Evolutionary conservation across 2,888 invertebrate genomes (phyloP).

Genomic region (Athripsodes cinereus): DNA sequence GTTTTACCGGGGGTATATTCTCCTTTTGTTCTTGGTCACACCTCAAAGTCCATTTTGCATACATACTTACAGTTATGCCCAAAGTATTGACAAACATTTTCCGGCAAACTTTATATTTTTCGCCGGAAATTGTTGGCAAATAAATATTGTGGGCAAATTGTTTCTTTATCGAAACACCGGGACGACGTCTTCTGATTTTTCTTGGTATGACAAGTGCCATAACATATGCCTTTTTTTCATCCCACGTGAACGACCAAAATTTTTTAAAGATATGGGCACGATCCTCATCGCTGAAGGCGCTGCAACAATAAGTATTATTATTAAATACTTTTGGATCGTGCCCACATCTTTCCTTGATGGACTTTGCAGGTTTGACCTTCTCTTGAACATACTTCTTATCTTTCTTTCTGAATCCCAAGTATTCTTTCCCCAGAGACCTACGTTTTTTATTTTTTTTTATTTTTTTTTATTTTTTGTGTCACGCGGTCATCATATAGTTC

Average conservation of each 20-base stretch:
- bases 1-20: not conserved
- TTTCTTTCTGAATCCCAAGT: not conserved
- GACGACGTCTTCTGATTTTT: not conserved
- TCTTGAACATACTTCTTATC: not conserved
- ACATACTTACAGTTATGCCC: not conserved
- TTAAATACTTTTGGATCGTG: constrained; percentile 1
- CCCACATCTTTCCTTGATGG: not conserved
- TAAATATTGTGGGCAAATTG: not conserved
- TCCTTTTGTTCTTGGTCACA: not conserved
- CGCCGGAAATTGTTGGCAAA: not conserved
- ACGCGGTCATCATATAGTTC: not conserved
- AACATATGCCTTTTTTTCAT: not conserved
- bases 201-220: not conserved
- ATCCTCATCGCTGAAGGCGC: not conserved
- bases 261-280: not conserved
- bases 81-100: constrained; percentile 1
- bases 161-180: not conserved
- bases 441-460: not conserved
- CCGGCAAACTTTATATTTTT: not conserved
- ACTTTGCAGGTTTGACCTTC: not conserved
- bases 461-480: not conserved
- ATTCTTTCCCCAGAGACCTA: not conserved
- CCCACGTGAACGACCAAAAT: not conserved
- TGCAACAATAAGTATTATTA: not conserved
- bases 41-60: not conserved